A percentile compares a stretch with the other conserved stretches of the same genome.
phyloP scores from a whole-genome alignment of 2,113 vertebrate species.

The Leptodactylus fuscus region DNA sequence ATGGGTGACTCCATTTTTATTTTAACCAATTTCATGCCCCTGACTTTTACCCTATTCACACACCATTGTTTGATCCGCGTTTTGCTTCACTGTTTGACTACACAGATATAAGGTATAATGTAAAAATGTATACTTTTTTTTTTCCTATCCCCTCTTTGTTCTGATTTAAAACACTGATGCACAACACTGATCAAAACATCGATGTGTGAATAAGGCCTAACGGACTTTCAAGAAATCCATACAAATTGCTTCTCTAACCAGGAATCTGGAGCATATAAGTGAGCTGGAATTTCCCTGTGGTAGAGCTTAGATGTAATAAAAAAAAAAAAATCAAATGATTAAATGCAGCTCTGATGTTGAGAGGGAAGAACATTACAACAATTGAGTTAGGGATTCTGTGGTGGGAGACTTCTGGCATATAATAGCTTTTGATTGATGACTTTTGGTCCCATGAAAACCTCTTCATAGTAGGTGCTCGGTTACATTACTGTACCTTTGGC shows the following conservation, averaged over 20 bases:
- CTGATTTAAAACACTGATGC: too few species aligned
- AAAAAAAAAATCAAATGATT: constrained; percentile 43
- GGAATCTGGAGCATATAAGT: background rate
- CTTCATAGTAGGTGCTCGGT: constrained; percentile 38
- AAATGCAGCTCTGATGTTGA: constrained; percentile 23
- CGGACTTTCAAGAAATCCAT: background rate
- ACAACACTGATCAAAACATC: too few species aligned
- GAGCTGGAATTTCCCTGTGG: background rate
- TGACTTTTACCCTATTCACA: too few species aligned
- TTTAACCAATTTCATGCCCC: too few species aligned
- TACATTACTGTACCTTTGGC: constrained; percentile 41
- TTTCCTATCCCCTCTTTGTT: too few species aligned
- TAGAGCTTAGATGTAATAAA: background rate
- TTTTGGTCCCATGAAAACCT: constrained; percentile 24
- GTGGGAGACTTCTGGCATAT: constrained; percentile 45
- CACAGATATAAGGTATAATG: too few species aligned
- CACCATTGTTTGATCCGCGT: too few species aligned
- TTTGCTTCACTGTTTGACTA: too few species aligned
- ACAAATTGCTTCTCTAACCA: background rate
- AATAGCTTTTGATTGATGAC: constrained; percentile 56
- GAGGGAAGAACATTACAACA: constrained; percentile 42
- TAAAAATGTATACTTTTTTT: too few species aligned
- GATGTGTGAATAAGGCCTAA: too few species aligned
- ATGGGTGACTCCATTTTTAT: too few species aligned
- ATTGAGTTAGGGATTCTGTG: constrained; percentile 48